phyloP scores from a whole-genome alignment of 2,113 vertebrate genomes.

The Laticauda laticaudata region DNA sequence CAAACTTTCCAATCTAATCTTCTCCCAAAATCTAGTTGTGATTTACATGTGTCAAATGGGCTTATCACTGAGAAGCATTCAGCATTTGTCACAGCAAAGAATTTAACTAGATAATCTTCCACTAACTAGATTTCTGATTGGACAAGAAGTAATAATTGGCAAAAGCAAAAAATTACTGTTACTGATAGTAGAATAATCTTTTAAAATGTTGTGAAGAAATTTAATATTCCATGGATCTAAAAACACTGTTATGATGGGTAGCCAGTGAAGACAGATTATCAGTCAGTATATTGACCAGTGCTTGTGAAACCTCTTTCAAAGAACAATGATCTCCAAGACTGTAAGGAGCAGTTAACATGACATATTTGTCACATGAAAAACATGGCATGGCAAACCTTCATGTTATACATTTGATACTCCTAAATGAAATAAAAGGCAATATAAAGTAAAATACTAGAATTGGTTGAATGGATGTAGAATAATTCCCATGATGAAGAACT shows the following conservation, averaged over 20 bases:
- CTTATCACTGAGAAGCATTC: background rate
- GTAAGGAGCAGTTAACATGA: background rate
- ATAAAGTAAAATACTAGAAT: background rate
- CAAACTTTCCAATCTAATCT: background rate
- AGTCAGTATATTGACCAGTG: background rate
- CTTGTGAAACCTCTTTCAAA: background rate
- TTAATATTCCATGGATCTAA: background rate
- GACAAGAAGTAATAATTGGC: background rate
- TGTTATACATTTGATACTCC: background rate
- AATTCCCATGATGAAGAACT: background rate
- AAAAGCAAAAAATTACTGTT: background rate
- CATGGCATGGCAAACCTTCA: background rate
- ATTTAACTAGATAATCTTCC: background rate
- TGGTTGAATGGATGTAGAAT: background rate
- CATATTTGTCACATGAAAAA: background rate
- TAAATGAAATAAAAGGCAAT: background rate
- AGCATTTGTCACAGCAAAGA: background rate
- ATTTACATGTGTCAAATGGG: background rate
- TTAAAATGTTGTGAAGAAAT: background rate
- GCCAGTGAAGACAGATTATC: background rate
- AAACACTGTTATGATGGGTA: background rate
- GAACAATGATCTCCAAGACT: background rate
- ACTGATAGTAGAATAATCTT: background rate
- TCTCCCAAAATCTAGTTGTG: background rate
- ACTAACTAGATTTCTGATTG: background rate